These are phyloP conservation scores for Alloplasta piceator DNA, from an alignment of 2,888 invertebrate species.

Conservation along the genomic window DNA sequence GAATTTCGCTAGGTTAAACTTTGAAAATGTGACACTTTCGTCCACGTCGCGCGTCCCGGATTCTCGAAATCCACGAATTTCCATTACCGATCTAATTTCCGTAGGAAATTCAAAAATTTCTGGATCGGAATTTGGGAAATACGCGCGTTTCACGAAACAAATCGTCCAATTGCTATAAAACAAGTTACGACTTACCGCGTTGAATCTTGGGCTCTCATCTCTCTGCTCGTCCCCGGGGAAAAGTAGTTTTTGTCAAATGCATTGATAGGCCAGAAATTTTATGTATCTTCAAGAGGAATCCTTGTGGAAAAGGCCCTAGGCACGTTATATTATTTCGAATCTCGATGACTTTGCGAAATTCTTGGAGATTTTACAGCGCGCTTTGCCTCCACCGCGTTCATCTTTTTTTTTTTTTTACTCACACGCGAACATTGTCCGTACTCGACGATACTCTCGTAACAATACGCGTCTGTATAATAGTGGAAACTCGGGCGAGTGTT, in stretches of 20 bases:
- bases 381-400: constrained; percentile 19
- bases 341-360: constrained; percentile 54
- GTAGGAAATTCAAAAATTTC: constrained; percentile 42
- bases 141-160: not conserved
- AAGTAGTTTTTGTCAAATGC: no score
- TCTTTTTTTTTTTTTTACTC: not conserved
- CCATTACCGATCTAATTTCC: constrained; percentile 44
- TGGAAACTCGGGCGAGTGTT: constrained; percentile 42
- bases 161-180: not conserved
- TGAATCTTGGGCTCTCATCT: constrained; percentile 4
- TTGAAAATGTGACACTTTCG: not conserved
- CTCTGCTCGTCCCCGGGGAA: not conserved
- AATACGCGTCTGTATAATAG: constrained; percentile 31
- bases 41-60: not conserved
- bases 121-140: not conserved
- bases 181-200: constrained; percentile 29
- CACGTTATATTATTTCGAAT: constrained; percentile 40
- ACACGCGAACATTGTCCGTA: no score
- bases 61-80: constrained; percentile 10
- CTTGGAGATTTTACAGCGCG: constrained; percentile 33
- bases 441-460: not conserved
- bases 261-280: no score
- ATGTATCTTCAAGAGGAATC: no score
- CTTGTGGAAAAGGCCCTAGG: not conserved
- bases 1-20: no score